Base-by-base conservation (phyloP, 2,797 vertebrate species). In the Lutjanus argentimaculatus region DNA sequence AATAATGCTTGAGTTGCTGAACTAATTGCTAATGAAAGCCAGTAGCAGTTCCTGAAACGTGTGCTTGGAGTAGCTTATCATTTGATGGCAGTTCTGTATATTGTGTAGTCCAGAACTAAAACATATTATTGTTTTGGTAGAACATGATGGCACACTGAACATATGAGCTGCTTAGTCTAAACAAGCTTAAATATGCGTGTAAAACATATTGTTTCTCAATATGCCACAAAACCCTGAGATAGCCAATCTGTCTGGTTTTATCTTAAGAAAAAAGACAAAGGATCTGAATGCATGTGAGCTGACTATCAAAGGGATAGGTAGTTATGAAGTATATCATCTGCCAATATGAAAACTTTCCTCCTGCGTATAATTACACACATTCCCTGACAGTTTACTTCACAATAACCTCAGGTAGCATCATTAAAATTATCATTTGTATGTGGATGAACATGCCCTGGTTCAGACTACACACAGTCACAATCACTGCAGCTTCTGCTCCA, bases 351-450 rank as follows among this genome's bases (percentile, higher is more conserved):
- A 85, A 85, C 70, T 80, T 87, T 77, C 66, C 57, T 77, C 67
- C 57, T 73, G 80, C 56, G 45, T 79, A 76, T 85, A 87, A 91
- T 88, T 90, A 84, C 70, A 76, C 79, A 73, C 59, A 65, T 58
- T 90, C 48, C 43, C 75, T 85, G 66, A 68, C 78, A 85, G 85
- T 85, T 88, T 85, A 76, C 58, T 85, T 71, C 70, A 84, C 67
- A 88, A 83, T 86, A 92, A 88, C 79, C 85, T 80, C 83, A 83
- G 86, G 85, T 88, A 88, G 58, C 80, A 88, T 92, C 75, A 91
- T 94, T 92, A 92, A 92, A 93, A 92, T 83, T 77, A 79, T 84
- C 58, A 83, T 85, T 79, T 87, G 66, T 85, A 81, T 80, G 62
- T 14, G 48, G 79, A 86, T 74, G 84, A 91, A 83, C 87, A 77